Evolutionary conservation across 2,797 vertebrate species (phyloP).

Genomic region (Craterocephalus amniculus): DNA sequence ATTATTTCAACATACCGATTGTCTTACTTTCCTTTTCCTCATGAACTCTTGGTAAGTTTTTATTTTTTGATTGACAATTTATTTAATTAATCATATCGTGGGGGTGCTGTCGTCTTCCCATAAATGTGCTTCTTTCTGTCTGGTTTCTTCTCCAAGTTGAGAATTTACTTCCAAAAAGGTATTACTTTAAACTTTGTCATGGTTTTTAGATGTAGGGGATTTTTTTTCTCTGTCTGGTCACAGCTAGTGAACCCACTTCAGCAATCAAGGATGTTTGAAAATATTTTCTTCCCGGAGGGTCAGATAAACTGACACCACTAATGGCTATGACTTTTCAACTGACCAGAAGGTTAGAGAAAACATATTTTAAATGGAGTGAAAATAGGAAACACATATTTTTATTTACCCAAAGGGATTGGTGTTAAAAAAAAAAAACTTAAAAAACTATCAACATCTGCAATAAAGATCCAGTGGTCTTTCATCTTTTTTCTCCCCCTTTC

Average conservation of each 20-base stretch:
- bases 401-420: constrained; percentile 18
- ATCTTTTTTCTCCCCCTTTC: neutral
- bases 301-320: neutral
- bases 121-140: constrained; percentile 16
- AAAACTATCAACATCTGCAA: constrained; percentile 9
- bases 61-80: constrained; percentile 5
- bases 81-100: constrained; percentile 17
- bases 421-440: neutral
- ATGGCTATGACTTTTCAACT: constrained; percentile 16
- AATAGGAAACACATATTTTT: constrained; percentile 17
- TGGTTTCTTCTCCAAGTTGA: constrained; percentile 30
- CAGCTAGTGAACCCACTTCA: constrained; percentile 7
- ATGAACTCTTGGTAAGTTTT: constrained; percentile 3
- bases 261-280: constrained; percentile 39
- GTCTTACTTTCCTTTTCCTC: constrained; percentile 24
- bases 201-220: neutral
- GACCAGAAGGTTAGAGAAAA: neutral
- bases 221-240: constrained; percentile 9
- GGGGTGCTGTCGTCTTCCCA: constrained; percentile 25
- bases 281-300: constrained; percentile 21
- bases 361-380: constrained; percentile 4
- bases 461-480: neutral
- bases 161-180: constrained; percentile 45
- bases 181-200: constrained; percentile 31
- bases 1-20: constrained; percentile 28